Conservation (phyloP, 2,888 invertebrate genomes). For the Polyploca ridens region DNA sequence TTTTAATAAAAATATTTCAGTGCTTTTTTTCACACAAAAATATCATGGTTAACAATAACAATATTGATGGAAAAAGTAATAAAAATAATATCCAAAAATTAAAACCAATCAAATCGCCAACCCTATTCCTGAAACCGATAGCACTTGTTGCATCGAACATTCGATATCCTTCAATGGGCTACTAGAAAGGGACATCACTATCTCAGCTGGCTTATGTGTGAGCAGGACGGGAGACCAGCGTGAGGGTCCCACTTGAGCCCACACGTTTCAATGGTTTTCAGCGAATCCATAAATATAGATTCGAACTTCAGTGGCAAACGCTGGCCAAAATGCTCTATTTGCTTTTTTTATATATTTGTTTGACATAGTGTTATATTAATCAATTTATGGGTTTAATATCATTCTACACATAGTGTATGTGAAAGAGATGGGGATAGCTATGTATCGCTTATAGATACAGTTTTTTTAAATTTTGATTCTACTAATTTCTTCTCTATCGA, state of each 20-base stretch:
- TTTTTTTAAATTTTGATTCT: too few relatives aligned
- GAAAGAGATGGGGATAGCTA: too few relatives aligned
- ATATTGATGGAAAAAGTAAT: not conserved
- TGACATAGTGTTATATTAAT: too few relatives aligned
- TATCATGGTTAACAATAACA: not conserved
- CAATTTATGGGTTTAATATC: too few relatives aligned
- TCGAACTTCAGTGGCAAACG: constrained; percentile 61
- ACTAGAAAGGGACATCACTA: constrained; percentile 49
- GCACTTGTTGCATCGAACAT: constrained; percentile 81
- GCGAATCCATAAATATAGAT: constrained; percentile 76
- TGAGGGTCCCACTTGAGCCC: constrained; percentile 75
- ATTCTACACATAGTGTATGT: too few relatives aligned
- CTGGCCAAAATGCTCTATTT: constrained; percentile 58
- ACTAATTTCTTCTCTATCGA: too few relatives aligned
- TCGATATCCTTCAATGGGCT: constrained; percentile 83
- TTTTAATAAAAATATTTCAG: too few relatives aligned
- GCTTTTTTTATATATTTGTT: constrained; percentile 4
- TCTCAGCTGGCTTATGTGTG: constrained; percentile 25
- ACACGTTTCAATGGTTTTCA: constrained; percentile 77
- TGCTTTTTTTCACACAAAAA: too few relatives aligned
- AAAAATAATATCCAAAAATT: constrained; percentile 10
- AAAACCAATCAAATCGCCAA: constrained; percentile 68
- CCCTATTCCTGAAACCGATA: constrained; percentile 78
- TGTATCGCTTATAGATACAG: too few relatives aligned
- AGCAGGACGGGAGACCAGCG: constrained; percentile 55